Evolutionary conservation across 2,797 vertebrate species (phyloP).

Genomic region (Enteromius argenteus): DNA sequence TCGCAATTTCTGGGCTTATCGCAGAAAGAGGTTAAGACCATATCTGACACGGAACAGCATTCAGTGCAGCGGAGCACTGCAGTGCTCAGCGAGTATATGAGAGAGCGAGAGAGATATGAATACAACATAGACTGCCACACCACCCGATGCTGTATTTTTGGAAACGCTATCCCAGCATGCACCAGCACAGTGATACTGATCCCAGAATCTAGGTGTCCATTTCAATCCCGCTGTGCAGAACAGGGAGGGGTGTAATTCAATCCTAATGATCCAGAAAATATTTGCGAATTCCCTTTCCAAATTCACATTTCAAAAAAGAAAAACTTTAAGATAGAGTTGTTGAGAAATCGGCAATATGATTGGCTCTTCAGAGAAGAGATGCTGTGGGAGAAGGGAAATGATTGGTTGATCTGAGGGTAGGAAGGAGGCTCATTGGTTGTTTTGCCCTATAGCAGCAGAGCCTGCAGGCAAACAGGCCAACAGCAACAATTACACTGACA

Average conservation of each 20-base stretch:
- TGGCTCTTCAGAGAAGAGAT: slow-evolving; percentile 30
- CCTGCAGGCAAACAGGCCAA: slow-evolving; percentile 79
- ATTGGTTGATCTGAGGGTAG: slow-evolving; percentile 41
- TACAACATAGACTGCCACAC: slow-evolving; percentile 47
- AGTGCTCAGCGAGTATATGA: slow-evolving; percentile 8
- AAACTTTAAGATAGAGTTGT: background rate
- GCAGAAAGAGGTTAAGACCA: slow-evolving; percentile 76
- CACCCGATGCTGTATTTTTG: slow-evolving; percentile 70
- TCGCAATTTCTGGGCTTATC: slow-evolving; percentile 75
- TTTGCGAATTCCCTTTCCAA: slow-evolving; percentile 12
- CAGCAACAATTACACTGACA: slow-evolving; percentile 80
- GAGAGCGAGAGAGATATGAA: slow-evolving; percentile 38
- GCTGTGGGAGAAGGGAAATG: background rate
- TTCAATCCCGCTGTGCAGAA: slow-evolving; percentile 55
- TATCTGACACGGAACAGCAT: slow-evolving; percentile 72
- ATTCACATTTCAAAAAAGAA: background rate
- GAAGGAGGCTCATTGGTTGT: slow-evolving; percentile 40
- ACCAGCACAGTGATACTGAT: slow-evolving; percentile 67
- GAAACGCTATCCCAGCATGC: slow-evolving; percentile 72
- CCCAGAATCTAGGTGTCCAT: slow-evolving; percentile 68
- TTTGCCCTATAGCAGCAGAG: slow-evolving; percentile 51
- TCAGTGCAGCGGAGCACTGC: slow-evolving; percentile 64
- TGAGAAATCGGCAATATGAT: slow-evolving; percentile 19
- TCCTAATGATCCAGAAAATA: slow-evolving; percentile 46
- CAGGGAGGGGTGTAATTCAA: slow-evolving; percentile 8